These are phyloP conservation scores for Hippopotamyrus pictus DNA, from an alignment of 2,797 vertebrate species.

Conservation along the genomic window DNA sequence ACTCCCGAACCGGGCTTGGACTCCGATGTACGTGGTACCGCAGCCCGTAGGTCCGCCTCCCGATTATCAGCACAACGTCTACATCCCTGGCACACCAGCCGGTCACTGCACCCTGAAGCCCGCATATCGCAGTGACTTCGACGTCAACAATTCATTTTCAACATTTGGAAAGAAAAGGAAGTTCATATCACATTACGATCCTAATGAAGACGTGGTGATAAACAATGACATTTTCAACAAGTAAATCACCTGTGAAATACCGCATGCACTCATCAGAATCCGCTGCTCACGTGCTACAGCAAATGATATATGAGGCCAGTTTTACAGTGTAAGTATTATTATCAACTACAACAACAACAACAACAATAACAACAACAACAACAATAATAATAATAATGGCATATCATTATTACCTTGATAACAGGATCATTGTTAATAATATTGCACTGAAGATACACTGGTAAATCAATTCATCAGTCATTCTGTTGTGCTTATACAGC, in stretches of 20 bases:
- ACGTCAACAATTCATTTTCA: conserved; percentile 83
- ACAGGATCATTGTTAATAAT: background rate
- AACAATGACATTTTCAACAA: conserved; percentile 78
- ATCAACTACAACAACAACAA: background rate
- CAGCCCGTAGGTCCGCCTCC: conserved; percentile 60
- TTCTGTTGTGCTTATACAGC: background rate
- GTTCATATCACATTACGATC: conserved; percentile 67
- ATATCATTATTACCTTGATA: background rate
- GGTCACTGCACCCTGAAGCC: conserved; percentile 71
- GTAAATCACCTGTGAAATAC: background rate
- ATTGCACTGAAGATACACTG: background rate
- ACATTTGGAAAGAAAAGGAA: conserved; percentile 87
- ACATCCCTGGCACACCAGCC: conserved; percentile 80
- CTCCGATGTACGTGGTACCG: conserved; percentile 69
- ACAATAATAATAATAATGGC: background rate
- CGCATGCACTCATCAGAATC: background rate
- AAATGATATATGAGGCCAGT: background rate
- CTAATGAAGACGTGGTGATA: conserved; percentile 73
- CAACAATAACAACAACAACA: background rate
- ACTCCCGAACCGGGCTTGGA: conserved; percentile 68
- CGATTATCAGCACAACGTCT: conserved; percentile 88
- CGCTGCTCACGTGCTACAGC: background rate
- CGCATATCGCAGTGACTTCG: conserved; percentile 61
- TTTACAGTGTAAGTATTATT: background rate
- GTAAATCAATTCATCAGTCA: background rate